Evolutionary conservation across 2,888 invertebrate genomes (phyloP), one percentile per base, ranked within the genome.

Genomic region (Schizaphis graminum): DNA sequence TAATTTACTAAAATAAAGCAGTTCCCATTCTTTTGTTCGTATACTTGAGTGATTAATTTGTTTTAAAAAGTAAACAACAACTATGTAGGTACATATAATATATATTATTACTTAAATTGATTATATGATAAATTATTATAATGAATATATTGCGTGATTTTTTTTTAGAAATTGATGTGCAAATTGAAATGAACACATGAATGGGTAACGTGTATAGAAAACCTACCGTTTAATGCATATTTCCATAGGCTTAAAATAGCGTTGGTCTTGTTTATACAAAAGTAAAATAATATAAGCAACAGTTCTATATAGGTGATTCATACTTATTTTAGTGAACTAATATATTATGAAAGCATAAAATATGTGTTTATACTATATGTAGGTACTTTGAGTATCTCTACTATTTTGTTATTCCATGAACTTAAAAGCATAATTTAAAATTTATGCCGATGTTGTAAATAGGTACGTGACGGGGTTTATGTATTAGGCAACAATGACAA

Each of bases 391-490:
- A 67, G 53, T 49, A 13, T n/a, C 47, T 47, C 47, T 47, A 21
- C n/a, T 47, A 49, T 87, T 87, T 92, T 61, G 92, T 92, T 92
- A 61, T 92, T 86, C 67, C 26, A 44, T 67, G 88, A 92, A 92
- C 92, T 92, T 88, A 67, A 92, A 92, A 92, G 88, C 41, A 41
- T 92, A 88, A 77, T 92, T 92, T 88, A 44, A 88, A 92, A 92
- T 92, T 67, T 92, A 92, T 88, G 92, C 88, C 88, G 89, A 90
- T 86, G 93, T 93, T 85, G 89, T 89, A 90, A 94, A 94, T 77
- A 77, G 21, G 77, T 77, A 77, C 93, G 93, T 94, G 93, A 94
- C 90, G 49, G 61, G 90, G 85, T 94, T 94, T 94, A 86, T 57
- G 53, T 53, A 94, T 94, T 90, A 86, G 44, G 61, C 61, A 85